Evolutionary conservation across 2,113 vertebrate genomes (phyloP), one percentile per base, ranked within the genome.

Genomic region (Colossoma macropomum): DNA sequence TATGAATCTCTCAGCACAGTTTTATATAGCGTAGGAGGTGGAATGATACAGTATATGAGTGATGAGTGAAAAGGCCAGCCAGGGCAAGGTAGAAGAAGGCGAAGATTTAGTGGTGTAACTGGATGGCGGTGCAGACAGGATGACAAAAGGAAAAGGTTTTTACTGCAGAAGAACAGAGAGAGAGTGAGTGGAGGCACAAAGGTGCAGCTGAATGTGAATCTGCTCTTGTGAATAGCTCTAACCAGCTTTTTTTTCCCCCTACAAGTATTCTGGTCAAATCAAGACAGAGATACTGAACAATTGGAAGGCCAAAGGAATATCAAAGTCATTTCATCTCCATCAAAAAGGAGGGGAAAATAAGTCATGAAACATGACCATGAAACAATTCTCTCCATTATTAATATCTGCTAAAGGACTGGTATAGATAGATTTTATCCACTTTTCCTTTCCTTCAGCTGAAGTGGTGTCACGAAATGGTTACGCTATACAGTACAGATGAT

Each of bases 31-130:
- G 68, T 23, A 45, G 68, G 68, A 71, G 34, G n/a, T 45, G 34
- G 68, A 45, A 45, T 13, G 32, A 70, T 41, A 45, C 41, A 41
- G 68, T 45, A 15, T 23, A 12, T 71, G 68, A 71, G 68, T 45
- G 68, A 71, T 41, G 68, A 41, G 21, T 45, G 68, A 71, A 45
- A 62, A 71, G 68, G 68, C 41, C 68, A 71, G 68, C 38, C 27
- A 25, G 68, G 41, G 68, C 68, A 71, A 71, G 68, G 68, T 45
- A 8, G 32, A 15, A 45, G 38, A 70, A 45, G 23, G 34, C 68
- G 23, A 41, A 41, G 68, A 41, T 70, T 70, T 70, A 70, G 68
- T 38, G 68, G 8, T 71, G 34, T 23, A 71, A 21, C 34, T 71
- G 59, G 54, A 56, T 23, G 54, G 54, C 54, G 13, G 17, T 23